These are phyloP conservation scores for Harpalus rubripes DNA, from an alignment of 2,888 invertebrate genomes.

Conservation along the genomic window DNA sequence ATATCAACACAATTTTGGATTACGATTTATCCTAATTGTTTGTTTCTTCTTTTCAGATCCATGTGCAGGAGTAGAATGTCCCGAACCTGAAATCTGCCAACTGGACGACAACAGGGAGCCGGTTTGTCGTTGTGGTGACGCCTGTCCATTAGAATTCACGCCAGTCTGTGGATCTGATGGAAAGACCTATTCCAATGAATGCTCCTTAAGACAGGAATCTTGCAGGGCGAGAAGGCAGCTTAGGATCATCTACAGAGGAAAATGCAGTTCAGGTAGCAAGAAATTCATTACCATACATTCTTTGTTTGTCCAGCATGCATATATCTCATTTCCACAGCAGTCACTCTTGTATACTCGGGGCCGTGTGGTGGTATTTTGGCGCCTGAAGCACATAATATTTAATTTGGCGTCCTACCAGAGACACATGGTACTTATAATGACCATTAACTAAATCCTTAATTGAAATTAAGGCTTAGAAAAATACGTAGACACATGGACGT, in stretches of 20 bases:
- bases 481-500: no score
- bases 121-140: slow-evolving; percentile 88
- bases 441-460: no score
- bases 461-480: no score
- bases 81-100: slow-evolving; percentile 90
- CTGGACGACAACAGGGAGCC: slow-evolving; percentile 88
- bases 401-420: no score
- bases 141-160: slow-evolving; percentile 86
- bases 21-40: no score
- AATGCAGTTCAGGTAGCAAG: slow-evolving; percentile 86
- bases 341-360: no score
- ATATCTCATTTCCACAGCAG: no score
- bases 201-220: slow-evolving; percentile 88
- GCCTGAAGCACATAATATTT: no score
- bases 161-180: slow-evolving; percentile 89
- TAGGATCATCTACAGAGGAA: slow-evolving; percentile 89
- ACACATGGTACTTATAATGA: no score
- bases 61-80: slow-evolving; percentile 88
- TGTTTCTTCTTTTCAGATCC: slow-evolving; percentile 83
- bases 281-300: neutral
- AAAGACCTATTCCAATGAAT: slow-evolving; percentile 91
- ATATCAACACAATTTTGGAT: no score
- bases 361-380: no score
- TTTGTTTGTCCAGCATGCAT: no score
- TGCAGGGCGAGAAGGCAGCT: slow-evolving; percentile 87